Conservation (phyloP, 2,888 invertebrate species). For the Drosophila prolongata region DNA sequence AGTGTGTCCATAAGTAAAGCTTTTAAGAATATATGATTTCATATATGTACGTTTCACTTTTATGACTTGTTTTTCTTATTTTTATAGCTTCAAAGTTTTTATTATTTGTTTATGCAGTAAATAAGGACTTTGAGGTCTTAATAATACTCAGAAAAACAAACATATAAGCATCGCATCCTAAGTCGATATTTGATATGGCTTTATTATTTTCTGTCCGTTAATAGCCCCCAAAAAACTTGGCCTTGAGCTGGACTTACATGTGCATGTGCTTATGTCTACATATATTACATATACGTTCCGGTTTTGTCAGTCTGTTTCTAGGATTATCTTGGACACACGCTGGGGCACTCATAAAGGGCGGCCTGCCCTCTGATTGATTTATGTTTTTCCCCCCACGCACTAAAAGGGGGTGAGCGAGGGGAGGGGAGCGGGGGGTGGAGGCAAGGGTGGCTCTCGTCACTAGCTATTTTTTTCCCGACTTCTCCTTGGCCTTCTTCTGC, state of each 20-base stretch:
- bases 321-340: slow-evolving; percentile 48
- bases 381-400: slow-evolving; percentile 45
- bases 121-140: slow-evolving; percentile 6
- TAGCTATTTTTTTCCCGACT: slow-evolving; percentile 6
- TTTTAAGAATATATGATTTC: no score
- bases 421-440: background rate
- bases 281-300: slow-evolving; percentile 2
- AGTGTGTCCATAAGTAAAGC: no score
- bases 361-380: slow-evolving; percentile 74
- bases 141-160: background rate
- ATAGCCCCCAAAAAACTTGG: slow-evolving; percentile 6
- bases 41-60: background rate
- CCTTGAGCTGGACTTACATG: slow-evolving; percentile 25
- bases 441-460: slow-evolving; percentile 28
- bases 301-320: slow-evolving; percentile 27
- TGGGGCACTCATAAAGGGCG: slow-evolving; percentile 55
- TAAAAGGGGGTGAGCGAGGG: background rate
- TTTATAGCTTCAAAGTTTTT: background rate
- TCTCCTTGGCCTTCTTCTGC: slow-evolving; percentile 6
- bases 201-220: slow-evolving; percentile 16
- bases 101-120: background rate
- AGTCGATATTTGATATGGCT: slow-evolving; percentile 19
- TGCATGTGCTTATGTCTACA: background rate
- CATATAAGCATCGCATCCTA: slow-evolving; percentile 3
- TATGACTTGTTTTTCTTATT: slow-evolving; percentile 2